Evolutionary conservation across 2,888 invertebrate species (phyloP).

Genomic region (Leptopilina drosophilae): DNA sequence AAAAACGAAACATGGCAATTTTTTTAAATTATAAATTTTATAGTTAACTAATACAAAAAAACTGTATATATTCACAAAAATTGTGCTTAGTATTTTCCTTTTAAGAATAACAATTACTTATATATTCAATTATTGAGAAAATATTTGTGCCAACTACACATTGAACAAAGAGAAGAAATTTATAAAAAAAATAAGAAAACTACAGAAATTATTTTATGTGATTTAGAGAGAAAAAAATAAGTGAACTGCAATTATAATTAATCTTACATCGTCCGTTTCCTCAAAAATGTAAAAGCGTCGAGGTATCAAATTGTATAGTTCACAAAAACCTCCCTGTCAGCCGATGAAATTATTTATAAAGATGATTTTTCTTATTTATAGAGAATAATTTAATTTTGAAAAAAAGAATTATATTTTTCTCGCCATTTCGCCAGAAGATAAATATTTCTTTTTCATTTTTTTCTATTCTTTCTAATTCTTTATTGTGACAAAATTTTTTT

Average conservation of each 20-base stretch:
- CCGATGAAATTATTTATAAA: constrained; percentile 57
- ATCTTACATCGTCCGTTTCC: constrained; percentile 71
- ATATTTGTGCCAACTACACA: constrained; percentile 16
- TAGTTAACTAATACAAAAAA: too few species aligned
- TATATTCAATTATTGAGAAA: background rate
- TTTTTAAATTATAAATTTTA: too few species aligned
- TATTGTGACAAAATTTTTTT: too few species aligned
- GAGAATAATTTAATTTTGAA: constrained; percentile 19
- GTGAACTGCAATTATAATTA: constrained; percentile 51
- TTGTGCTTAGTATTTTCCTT: too few species aligned
- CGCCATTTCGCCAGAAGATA: too few species aligned
- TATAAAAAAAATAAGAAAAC: background rate
- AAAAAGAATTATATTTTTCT: background rate
- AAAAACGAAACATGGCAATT: too few species aligned
- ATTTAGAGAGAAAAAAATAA: constrained; percentile 26
- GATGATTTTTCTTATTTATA: too few species aligned
- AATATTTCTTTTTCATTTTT: too few species aligned
- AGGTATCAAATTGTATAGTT: constrained; percentile 73
- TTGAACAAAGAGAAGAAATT: too few species aligned
- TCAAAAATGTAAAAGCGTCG: constrained; percentile 75
- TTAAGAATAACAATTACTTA: background rate
- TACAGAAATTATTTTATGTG: background rate
- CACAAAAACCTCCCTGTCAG: constrained; percentile 71
- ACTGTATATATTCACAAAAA: too few species aligned
- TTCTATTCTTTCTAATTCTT: too few species aligned